These are phyloP conservation scores for Muscicapa adusta DNA, from an alignment of 2,113 vertebrate species.

Conservation along the genomic window DNA sequence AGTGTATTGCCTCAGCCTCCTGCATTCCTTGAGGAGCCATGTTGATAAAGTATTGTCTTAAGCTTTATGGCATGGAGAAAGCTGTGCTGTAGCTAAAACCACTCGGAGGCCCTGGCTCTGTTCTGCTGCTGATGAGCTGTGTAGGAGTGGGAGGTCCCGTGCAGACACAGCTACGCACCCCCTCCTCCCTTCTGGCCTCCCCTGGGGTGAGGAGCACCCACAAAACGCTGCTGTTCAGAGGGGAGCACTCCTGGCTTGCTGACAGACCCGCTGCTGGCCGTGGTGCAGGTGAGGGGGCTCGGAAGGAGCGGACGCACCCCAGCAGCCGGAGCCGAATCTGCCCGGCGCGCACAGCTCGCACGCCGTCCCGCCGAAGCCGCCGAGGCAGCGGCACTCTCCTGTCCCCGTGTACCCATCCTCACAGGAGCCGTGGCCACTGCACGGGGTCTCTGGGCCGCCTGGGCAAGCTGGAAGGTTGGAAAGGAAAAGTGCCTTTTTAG, in stretches of 20 bases:
- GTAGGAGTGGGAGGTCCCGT: not conserved
- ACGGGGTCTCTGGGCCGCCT: slow-evolving; percentile 76
- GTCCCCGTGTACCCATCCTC: slow-evolving; percentile 72
- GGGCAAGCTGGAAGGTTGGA: slow-evolving; percentile 81
- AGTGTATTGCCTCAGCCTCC: not conserved
- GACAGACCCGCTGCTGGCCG: not conserved
- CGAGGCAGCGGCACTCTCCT: slow-evolving; percentile 82
- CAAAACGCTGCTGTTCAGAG: fast-evolving
- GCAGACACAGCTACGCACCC: fast-evolving
- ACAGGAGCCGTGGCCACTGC: slow-evolving; percentile 82
- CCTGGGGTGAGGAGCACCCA: fast-evolving
- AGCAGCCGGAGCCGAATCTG: slow-evolving; percentile 80
- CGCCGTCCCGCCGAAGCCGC: slow-evolving; percentile 79
- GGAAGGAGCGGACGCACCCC: slow-evolving; percentile 63
- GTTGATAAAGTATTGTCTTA: not conserved
- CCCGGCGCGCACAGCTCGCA: slow-evolving; percentile 83
- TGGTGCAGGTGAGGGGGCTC: fast-evolving
- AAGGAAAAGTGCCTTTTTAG: not conserved
- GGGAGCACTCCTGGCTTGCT: not conserved
- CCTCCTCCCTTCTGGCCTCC: not conserved
- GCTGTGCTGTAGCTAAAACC: not conserved
- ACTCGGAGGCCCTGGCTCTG: not conserved
- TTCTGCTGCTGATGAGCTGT: fast-evolving
- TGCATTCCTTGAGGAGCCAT: not conserved
- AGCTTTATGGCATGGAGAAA: not conserved